Conservation (phyloP, 2,797 vertebrate genomes). For the Argentina silus region DNA sequence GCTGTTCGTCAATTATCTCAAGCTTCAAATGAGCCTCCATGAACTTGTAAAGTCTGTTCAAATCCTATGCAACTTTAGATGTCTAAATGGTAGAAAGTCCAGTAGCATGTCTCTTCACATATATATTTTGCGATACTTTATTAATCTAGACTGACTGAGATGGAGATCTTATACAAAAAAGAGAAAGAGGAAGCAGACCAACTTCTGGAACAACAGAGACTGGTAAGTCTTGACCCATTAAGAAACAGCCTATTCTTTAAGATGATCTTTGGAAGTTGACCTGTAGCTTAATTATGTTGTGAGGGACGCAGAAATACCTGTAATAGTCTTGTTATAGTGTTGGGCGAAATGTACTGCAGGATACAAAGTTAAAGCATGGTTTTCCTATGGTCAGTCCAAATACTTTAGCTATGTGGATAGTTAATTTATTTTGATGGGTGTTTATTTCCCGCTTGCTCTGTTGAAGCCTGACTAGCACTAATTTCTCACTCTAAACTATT, state of each 20-base stretch:
- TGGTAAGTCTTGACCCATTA: slow-evolving; percentile 81
- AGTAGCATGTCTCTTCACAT: background rate
- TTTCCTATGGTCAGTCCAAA: slow-evolving; percentile 36
- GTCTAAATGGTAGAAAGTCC: slow-evolving; percentile 16
- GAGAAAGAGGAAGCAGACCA: slow-evolving; percentile 99
- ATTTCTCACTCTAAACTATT: slow-evolving; percentile 81
- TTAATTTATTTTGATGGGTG: slow-evolving; percentile 31
- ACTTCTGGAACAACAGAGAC: slow-evolving; percentile 95
- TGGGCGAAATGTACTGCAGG: slow-evolving; percentile 36
- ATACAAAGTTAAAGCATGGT: slow-evolving; percentile 58
- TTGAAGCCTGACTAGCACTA: slow-evolving; percentile 87
- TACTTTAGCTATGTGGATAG: slow-evolving; percentile 39
- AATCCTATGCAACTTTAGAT: background rate
- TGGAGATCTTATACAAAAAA: slow-evolving; percentile 99
- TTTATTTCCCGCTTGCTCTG: slow-evolving; percentile 73
- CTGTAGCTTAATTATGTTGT: slow-evolving; percentile 20
- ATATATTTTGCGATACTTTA: slow-evolving; percentile 15
- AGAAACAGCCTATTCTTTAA: slow-evolving; percentile 23
- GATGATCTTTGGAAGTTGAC: background rate
- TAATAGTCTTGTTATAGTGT: slow-evolving; percentile 33
- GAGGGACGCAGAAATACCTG: slow-evolving; percentile 9
- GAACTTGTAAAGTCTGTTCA: background rate
- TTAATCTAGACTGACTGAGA: slow-evolving; percentile 90
- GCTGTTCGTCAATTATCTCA: too few relatives aligned
- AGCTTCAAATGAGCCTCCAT: too few relatives aligned